Conservation (phyloP, 2,113 vertebrate genomes). For the Cercocebus atys region DNA sequence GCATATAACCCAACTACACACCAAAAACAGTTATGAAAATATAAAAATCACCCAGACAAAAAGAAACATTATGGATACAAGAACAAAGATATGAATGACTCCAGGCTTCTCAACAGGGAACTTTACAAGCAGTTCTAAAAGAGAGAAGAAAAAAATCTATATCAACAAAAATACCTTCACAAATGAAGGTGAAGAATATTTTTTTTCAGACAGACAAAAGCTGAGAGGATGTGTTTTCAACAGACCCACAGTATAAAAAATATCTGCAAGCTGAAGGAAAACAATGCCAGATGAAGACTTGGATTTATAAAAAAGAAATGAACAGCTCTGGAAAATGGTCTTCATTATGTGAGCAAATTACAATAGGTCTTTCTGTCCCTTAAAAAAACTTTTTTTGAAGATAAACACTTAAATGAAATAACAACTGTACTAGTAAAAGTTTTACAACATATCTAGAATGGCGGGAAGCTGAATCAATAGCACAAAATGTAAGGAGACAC, state of each 20-base stretch:
- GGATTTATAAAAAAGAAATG: not conserved
- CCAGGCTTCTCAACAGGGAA: not conserved
- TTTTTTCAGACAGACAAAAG: not conserved
- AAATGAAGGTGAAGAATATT: not conserved
- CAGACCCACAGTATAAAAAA: not conserved
- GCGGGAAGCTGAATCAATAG: not conserved
- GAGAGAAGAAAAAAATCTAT: not conserved
- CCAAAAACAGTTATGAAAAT: not conserved
- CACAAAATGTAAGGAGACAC: not conserved
- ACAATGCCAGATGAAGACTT: not conserved
- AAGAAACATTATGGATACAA: not conserved
- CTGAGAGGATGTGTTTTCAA: not conserved
- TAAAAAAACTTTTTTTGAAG: not conserved
- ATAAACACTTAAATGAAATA: no score
- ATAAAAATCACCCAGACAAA: not conserved
- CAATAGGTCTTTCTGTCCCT: not conserved
- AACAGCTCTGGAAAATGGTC: not conserved
- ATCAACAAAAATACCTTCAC: not conserved
- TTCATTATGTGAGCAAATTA: no score
- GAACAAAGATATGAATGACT: not conserved
- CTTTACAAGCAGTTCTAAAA: not conserved
- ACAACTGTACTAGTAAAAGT: no score
- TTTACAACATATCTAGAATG: no score
- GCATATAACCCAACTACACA: not conserved
- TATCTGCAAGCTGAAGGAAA: not conserved